These are phyloP conservation scores for Harpegnathos saltator DNA, from an alignment of 1,140 invertebrate species.

Conservation along the genomic window DNA sequence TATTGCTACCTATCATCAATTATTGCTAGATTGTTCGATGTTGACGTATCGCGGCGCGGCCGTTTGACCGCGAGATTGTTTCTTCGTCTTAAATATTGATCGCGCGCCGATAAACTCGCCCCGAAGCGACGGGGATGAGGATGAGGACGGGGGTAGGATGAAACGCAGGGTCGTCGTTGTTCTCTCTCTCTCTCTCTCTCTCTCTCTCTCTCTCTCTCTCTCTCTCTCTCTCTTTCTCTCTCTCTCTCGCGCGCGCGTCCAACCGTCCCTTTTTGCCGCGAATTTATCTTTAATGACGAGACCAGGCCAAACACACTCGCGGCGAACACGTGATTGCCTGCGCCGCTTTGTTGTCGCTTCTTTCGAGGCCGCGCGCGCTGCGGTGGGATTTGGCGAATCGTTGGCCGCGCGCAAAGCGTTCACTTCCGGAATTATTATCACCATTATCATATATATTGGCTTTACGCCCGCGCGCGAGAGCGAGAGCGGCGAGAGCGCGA, in stretches of 20 bases:
- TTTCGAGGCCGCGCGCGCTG: background rate
- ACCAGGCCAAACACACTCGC: background rate
- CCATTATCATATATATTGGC: slow-evolving; percentile 85
- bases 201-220: too few relatives aligned
- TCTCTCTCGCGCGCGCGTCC: too few relatives aligned
- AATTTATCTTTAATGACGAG: background rate
- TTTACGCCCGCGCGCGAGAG: slow-evolving; percentile 55
- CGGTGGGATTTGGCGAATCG: slow-evolving; percentile 34
- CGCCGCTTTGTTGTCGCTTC: background rate
- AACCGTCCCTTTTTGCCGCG: too few relatives aligned
- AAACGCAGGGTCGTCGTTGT: too few relatives aligned
- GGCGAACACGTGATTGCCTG: slow-evolving; percentile 3
- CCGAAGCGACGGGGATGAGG: too few relatives aligned
- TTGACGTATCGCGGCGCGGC: slow-evolving; percentile 6
- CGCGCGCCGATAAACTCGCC: background rate
- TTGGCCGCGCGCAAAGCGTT: slow-evolving; percentile 75
- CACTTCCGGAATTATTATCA: slow-evolving; percentile 83
- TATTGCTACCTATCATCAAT: slow-evolving; percentile 45
- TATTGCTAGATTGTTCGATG: slow-evolving; percentile 53
- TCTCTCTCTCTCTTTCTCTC: too few relatives aligned
- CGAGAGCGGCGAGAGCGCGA: too few relatives aligned
- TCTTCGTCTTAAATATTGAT: slow-evolving; percentile 52
- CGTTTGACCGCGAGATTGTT: slow-evolving; percentile 25
- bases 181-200: too few relatives aligned
- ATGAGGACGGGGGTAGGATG: too few relatives aligned